Evolutionary conservation across 2,797 vertebrate genomes (phyloP).

Genomic region (Lepus townsendii): DNA sequence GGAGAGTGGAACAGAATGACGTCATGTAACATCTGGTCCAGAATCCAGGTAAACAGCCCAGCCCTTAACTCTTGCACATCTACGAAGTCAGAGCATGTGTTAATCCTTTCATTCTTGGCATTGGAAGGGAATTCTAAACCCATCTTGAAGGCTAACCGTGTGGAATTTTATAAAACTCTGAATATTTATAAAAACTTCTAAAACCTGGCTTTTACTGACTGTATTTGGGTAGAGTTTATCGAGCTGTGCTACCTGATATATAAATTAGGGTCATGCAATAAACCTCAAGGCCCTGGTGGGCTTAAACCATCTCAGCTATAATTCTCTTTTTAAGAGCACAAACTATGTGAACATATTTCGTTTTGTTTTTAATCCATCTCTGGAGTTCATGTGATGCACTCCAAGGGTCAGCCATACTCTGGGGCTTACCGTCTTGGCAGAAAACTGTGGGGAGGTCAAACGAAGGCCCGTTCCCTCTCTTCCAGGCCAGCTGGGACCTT

Average conservation of each 20-base stretch:
- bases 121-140: constrained; percentile 19
- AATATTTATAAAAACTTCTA: constrained; percentile 26
- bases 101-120: constrained; percentile 25
- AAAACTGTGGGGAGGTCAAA: constrained; percentile 59
- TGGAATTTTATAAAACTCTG: constrained; percentile 39
- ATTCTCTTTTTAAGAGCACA: background rate
- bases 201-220: background rate
- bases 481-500: background rate
- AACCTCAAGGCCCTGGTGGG: constrained; percentile 33
- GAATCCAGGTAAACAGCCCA: background rate
- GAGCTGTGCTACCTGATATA: background rate
- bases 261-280: background rate
- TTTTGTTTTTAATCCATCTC: constrained; percentile 66
- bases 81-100: background rate
- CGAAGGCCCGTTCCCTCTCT: constrained; percentile 47
- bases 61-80: background rate
- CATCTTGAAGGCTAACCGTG: background rate
- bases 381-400: constrained; percentile 42
- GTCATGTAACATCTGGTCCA: constrained; percentile 26
- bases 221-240: background rate
- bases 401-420: constrained; percentile 61
- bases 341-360: constrained; percentile 67
- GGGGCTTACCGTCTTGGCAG: constrained; percentile 71
- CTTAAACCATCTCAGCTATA: constrained; percentile 27
- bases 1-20: background rate